Evolutionary conservation across 2,888 invertebrate genomes (phyloP).

Genomic region (Hypomecis punctinalis): DNA sequence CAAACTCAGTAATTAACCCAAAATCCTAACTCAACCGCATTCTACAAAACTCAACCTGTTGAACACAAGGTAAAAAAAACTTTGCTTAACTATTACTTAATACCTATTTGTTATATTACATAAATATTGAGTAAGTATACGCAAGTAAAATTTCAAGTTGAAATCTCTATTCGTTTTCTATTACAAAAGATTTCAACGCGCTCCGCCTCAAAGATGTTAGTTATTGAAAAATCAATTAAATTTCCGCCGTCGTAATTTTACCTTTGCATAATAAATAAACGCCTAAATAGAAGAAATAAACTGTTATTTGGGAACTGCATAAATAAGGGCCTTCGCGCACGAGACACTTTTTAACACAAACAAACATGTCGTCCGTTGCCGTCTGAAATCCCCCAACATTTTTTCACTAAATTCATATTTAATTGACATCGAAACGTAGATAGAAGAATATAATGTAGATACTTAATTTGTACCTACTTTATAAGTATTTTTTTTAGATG

Average conservation of each 20-base stretch:
- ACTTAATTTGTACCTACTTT: too few relatives aligned
- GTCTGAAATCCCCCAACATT: background rate
- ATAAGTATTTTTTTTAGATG: too few relatives aligned
- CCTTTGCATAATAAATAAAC: conserved; percentile 33
- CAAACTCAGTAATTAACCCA: too few relatives aligned
- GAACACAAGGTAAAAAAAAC: background rate
- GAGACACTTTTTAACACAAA: background rate
- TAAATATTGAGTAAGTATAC: background rate
- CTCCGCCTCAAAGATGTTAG: conserved; percentile 16
- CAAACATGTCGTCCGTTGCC: background rate
- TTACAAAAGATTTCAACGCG: conserved; percentile 25
- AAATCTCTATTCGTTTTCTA: conserved; percentile 4
- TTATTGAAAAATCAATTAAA: conserved; percentile 32
- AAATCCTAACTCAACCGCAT: too few relatives aligned
- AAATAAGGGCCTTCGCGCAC: conserved; percentile 6
- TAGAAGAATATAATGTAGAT: too few relatives aligned
- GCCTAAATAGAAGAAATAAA: conserved; percentile 29
- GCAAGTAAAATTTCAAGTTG: background rate
- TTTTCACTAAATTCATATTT: too few relatives aligned
- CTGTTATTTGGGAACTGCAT: conserved; percentile 33
- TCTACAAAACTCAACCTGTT: background rate
- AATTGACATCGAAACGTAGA: too few relatives aligned
- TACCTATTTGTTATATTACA: background rate
- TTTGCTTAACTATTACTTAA: background rate
- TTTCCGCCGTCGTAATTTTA: conserved; percentile 32